These are phyloP conservation scores for Ditylenchus dipsaci DNA, from an alignment of 1,140 invertebrate genomes.

Conservation along the genomic window DNA sequence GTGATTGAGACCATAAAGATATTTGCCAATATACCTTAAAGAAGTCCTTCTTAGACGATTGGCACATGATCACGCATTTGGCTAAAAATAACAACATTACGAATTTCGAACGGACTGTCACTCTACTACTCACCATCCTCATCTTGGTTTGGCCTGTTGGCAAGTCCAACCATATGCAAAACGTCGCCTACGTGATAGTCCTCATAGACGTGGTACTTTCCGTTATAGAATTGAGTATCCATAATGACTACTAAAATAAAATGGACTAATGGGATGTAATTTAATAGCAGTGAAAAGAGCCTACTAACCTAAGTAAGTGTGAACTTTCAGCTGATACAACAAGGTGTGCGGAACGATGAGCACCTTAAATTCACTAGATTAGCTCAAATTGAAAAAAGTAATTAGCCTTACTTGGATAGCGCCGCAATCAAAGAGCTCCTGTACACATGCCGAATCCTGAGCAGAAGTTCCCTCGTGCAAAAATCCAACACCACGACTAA, in stretches of 20 bases:
- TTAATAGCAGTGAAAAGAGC: no score
- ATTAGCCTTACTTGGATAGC: slow-evolving; percentile 72
- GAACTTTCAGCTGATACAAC: slow-evolving; percentile 78
- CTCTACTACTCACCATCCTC: slow-evolving; percentile 68
- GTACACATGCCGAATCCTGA: slow-evolving; percentile 79
- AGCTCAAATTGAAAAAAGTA: not conserved
- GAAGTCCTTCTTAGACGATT: slow-evolving; percentile 94
- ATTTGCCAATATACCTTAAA: slow-evolving; percentile 67
- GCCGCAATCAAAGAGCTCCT: slow-evolving; percentile 84
- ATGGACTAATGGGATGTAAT: no score
- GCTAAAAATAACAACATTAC: slow-evolving; percentile 3
- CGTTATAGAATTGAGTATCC: slow-evolving; percentile 96
- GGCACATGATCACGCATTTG: slow-evolving; percentile 89
- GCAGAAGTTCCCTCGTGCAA: slow-evolving; percentile 85
- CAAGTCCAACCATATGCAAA: slow-evolving; percentile 86
- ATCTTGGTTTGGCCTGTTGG: slow-evolving; percentile 76
- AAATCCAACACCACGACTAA: slow-evolving; percentile 89
- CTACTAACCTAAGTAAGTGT: not conserved
- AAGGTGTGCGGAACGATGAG: slow-evolving; percentile 82
- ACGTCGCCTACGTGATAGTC: slow-evolving; percentile 96
- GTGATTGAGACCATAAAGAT: no score
- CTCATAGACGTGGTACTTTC: slow-evolving; percentile 80
- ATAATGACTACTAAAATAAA: slow-evolving; percentile 90
- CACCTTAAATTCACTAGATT: slow-evolving; percentile 60
- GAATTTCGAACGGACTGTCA: not conserved